phyloP scores from a whole-genome alignment of 2,888 invertebrate species.

The Parnassius smintheus region DNA sequence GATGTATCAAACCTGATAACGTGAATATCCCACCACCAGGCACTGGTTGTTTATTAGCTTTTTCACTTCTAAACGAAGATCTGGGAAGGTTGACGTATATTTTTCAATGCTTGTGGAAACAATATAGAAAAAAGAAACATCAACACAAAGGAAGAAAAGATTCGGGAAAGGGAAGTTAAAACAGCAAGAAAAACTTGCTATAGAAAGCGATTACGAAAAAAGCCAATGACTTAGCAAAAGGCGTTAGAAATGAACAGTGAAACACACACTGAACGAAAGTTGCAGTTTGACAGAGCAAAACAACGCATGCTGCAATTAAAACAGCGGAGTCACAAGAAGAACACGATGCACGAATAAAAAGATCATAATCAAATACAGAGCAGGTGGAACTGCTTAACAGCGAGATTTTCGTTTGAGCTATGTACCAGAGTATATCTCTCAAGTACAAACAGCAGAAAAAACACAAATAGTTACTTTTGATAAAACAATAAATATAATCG shows the following conservation, averaged over 20 bases:
- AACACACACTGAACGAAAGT: slow-evolving; percentile 18
- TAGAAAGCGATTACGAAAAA: slow-evolving; percentile 9
- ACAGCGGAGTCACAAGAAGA: slow-evolving; percentile 7
- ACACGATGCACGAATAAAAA: neutral
- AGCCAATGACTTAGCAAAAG: slow-evolving; percentile 20
- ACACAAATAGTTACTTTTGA: no score
- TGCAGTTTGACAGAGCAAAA: slow-evolving; percentile 8
- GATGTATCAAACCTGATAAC: no score
- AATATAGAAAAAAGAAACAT: slow-evolving; percentile 3
- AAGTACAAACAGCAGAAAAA: no score
- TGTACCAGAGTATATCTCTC: no score
- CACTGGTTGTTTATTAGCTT: no score
- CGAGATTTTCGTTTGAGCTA: no score
- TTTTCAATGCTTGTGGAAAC: neutral
- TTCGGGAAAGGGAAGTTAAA: slow-evolving; percentile 5
- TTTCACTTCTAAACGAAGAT: no score
- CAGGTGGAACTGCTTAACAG: no score
- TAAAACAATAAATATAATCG: no score
- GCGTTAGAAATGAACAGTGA: slow-evolving; percentile 2
- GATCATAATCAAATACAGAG: neutral
- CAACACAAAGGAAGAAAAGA: slow-evolving; percentile 9
- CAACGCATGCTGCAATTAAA: slow-evolving; percentile 24
- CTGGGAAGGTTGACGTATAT: no score
- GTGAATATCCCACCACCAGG: no score
- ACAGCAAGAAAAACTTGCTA: slow-evolving; percentile 3